Base-by-base conservation (phyloP, 37 sponge, comb jelly and placozoan genomes). In the Halichondria panicea region DNA sequence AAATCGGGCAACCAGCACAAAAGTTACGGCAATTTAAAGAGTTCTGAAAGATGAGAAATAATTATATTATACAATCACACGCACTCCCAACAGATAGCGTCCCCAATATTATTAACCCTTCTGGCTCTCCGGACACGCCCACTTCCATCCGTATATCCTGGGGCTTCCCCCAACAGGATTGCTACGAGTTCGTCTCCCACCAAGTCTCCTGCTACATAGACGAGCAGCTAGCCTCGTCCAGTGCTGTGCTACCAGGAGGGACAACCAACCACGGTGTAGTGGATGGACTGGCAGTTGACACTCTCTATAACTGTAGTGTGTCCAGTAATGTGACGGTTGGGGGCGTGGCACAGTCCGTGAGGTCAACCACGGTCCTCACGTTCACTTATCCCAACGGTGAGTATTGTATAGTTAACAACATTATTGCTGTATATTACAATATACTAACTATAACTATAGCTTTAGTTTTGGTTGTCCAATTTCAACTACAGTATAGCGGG, bases 261-360 rank as follows among this genome's bases (percentile, higher is more conserved):
- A 3, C 3, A 4, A 19, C 24, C 43, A 11, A 3, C n/a, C 24
- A n/a, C 7, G 60, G 6, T 7, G 25, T 21, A 24, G 74, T 76
- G 46, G 30, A 24, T 31, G 65, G 77, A n/a, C 78, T 78, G 37
- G 6, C 56, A 40, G 68, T 41, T 18, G 12, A 54, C 57, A 61
- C 78, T 3, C 46, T 30, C 52, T 74, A 74, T 59, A 74, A 57
- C 44, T 74, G 74, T 38, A 43, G 63, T 6, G 54, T 80, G 48
- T 48, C 56, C 31, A 22, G 46, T 24, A 44, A 39, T 30, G 43
- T 71, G 18, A 25, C 25, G 21, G 81, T 57, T 55, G 33, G 27
- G 0, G 44, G 27, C 0, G 69, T 68, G 35, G 25, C n/a, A 6
- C 40, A 63, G 31, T 32, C 11, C n/a, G 43, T 58, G 31, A 54